These are phyloP conservation scores for Hyles lineata DNA, from an alignment of 2,888 invertebrate species.

Conservation along the genomic window DNA sequence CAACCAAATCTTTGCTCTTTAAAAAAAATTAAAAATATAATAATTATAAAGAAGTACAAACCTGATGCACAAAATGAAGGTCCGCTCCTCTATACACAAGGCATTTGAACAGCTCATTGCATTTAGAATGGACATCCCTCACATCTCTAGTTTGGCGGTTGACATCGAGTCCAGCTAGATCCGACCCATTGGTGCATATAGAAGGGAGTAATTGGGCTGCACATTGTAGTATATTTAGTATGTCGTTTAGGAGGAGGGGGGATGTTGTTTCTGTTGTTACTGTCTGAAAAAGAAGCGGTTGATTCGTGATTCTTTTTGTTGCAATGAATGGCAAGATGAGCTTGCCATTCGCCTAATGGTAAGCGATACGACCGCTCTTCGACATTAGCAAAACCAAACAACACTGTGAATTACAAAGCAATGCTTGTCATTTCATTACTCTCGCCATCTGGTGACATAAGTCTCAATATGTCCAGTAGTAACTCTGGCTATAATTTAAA, in stretches of 20 bases:
- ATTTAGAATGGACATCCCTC: constrained; percentile 93
- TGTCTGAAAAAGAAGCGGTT: constrained; percentile 81
- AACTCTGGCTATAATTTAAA: too few relatives aligned
- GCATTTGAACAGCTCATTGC: constrained; percentile 90
- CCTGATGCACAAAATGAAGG: constrained; percentile 91
- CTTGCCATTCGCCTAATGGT: too few relatives aligned
- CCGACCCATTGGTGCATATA: constrained; percentile 86
- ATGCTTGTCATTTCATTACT: too few relatives aligned
- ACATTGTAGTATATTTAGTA: constrained; percentile 91
- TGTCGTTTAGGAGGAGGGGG: constrained; percentile 87
- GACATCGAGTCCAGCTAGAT: constrained; percentile 85
- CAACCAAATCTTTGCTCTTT: too few relatives aligned
- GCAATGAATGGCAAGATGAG: too few relatives aligned
- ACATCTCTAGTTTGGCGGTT: constrained; percentile 87
- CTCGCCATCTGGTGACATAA: too few relatives aligned
- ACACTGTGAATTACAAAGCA: too few relatives aligned
- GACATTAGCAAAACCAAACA: too few relatives aligned
- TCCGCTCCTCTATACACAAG: constrained; percentile 90
- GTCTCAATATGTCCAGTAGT: too few relatives aligned
- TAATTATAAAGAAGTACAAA: constrained; percentile 49
- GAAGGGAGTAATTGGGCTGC: constrained; percentile 89
- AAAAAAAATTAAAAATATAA: too few relatives aligned
- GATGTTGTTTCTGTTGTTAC: constrained; percentile 85
- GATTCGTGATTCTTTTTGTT: too few relatives aligned
- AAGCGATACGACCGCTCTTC: too few relatives aligned